Conservation (phyloP, 37 sponge, comb jelly and placozoan genomes). For the Bolinopsis microptera region DNA sequence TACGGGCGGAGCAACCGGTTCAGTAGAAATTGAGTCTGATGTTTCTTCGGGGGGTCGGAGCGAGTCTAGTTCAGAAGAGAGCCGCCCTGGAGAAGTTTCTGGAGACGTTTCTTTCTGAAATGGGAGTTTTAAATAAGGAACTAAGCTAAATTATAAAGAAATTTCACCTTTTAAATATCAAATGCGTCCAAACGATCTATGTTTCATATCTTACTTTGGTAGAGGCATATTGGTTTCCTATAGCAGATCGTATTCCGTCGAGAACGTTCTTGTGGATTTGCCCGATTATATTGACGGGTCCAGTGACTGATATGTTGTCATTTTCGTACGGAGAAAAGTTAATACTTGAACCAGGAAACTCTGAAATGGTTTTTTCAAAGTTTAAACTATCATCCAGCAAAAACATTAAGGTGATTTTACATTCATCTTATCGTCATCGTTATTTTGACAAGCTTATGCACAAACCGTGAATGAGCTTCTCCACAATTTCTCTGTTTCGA, state of each 20-base stretch:
- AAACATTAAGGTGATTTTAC: no score
- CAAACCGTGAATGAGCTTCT: slow-evolving; percentile 20
- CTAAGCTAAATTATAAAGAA: no score
- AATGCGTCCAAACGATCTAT: no score
- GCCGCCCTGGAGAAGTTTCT: neutral
- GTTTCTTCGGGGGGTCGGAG: neutral
- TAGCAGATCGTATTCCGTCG: neutral
- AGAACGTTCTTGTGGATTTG: slow-evolving; percentile 12
- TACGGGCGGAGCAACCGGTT: neutral
- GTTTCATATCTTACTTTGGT: no score
- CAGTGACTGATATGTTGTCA: slow-evolving; percentile 26
- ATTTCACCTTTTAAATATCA: no score
- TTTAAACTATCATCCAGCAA: no score
- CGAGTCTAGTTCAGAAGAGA: neutral
- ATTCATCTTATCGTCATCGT: no score
- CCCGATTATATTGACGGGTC: neutral
- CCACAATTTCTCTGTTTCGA: neutral
- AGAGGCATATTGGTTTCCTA: no score
- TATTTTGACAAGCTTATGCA: neutral
- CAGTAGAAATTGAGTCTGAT: neutral
- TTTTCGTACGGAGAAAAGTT: slow-evolving; percentile 12
- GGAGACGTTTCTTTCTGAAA: neutral
- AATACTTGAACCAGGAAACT: neutral
- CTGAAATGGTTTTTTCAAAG: neutral
- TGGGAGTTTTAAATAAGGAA: no score